Base-by-base conservation (phyloP, 2,888 invertebrate genomes). In the Falcaria lacertinaria region DNA sequence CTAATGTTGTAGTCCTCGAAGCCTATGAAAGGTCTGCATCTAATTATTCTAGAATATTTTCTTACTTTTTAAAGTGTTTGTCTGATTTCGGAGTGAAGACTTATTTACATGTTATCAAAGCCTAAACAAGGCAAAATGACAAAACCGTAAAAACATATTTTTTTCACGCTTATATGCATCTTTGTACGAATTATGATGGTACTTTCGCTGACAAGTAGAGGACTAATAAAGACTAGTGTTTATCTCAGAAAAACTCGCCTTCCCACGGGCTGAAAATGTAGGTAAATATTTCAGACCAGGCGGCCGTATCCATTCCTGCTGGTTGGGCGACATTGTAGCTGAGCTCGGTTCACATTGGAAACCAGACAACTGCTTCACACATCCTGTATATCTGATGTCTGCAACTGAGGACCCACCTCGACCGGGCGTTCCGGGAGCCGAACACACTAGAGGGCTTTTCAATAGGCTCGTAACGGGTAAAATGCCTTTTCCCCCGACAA, bases 261-360 rank as follows among this genome's bases (percentile, higher is more conserved):
- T n/a, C n/a, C n/a, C n/a, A n/a, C n/a, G n/a, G n/a, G n/a, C n/a
- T n/a, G n/a, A n/a, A n/a, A n/a, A n/a, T n/a, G n/a, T n/a, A n/a
- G n/a, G n/a, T n/a, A 2, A 2, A 6, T 42, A 43, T 86, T 80
- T 41, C 71, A 94, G 95, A 69, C 94, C 93, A 40, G 95, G 95
- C 19, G 95, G 95, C 22, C 90, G 95, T 37, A 94, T 95, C 34
- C 93, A 93, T 63, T 94, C 95, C 0, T 93, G 93, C 62, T 94
- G 93, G 91, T 78, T 95, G 15, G 94, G 94, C n/a, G 94, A 95
- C 56, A 91, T 93, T 0, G 93, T 93, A 14, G 94, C 94, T 5
- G 95, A 95, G 69, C 88, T 95, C 70, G 95, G 95, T 1, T 93
- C 94, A 1, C 91, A 92, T 47, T 92, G 91, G 90, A 92, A 91